Conservation (phyloP, 2,888 invertebrate genomes). For the Aspidapion aeneum region DNA sequence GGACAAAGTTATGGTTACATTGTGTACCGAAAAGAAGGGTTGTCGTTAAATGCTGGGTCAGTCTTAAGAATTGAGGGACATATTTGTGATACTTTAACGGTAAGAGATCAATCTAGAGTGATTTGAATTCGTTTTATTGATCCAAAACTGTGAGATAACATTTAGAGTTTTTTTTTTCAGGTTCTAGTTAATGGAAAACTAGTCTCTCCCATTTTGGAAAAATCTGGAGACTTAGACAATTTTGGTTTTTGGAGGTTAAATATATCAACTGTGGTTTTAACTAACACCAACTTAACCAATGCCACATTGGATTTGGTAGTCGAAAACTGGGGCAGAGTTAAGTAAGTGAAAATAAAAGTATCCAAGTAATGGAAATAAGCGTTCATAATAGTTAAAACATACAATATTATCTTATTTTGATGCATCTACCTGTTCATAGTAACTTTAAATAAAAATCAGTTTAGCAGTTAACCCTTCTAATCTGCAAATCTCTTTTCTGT, state of each 20-base stretch:
- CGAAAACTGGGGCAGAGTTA: conserved; percentile 82
- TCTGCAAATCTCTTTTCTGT: too few species aligned
- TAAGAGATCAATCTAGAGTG: too few species aligned
- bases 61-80: conserved; percentile 40
- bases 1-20: conserved; percentile 57
- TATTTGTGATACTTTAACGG: conserved; percentile 50
- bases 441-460: too few species aligned
- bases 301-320: conserved; percentile 49
- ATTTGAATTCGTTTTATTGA: too few species aligned
- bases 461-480: too few species aligned
- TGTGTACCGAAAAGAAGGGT: conserved; percentile 47
- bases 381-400: too few species aligned
- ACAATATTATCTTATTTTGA: too few species aligned
- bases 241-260: conserved; percentile 48
- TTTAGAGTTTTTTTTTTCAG: conserved; percentile 13
- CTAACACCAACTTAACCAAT: conserved; percentile 24
- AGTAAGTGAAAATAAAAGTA: conserved; percentile 46
- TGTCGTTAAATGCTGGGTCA: conserved; percentile 32
- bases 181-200: conserved; percentile 47
- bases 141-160: too few species aligned
- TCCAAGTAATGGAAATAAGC: conserved; percentile 46
- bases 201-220: conserved; percentile 37
- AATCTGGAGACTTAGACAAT: conserved; percentile 36
- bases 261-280: conserved; percentile 38
- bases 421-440: too few species aligned